A percentile compares a stretch with the other conserved stretches of the same genome.
phyloP scores from a whole-genome alignment of 2,888 invertebrate species.

The Serripes groenlandicus region DNA sequence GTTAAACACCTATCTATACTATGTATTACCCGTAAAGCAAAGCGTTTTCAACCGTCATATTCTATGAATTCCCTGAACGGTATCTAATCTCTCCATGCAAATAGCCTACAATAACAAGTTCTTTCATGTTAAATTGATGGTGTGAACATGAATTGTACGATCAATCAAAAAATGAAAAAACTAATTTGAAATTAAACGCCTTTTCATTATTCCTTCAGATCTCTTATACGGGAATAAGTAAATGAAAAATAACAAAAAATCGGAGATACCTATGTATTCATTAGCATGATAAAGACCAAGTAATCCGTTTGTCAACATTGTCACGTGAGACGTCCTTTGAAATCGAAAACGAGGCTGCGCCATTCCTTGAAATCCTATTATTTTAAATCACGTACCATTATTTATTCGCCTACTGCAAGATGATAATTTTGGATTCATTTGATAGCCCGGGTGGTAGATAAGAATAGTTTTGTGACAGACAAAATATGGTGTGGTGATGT shows the following conservation, averaged over 20 bases:
- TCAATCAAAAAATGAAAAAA: constrained; percentile 5
- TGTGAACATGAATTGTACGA: background rate
- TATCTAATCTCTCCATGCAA: too few relatives aligned
- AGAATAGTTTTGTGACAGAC: background rate
- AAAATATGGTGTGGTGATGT: constrained; percentile 7
- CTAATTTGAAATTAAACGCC: constrained; percentile 27
- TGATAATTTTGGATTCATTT: constrained; percentile 9
- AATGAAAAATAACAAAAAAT: constrained; percentile 27
- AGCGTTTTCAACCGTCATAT: too few relatives aligned
- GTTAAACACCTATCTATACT: too few relatives aligned
- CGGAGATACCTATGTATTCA: constrained; percentile 5
- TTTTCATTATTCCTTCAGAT: constrained; percentile 2
- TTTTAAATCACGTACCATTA: constrained; percentile 6
- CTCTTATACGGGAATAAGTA: constrained; percentile 13
- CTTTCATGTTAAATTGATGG: constrained; percentile 1
- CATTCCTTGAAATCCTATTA: background rate
- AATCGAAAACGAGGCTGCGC: constrained; percentile 24
- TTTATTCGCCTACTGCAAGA: constrained; percentile 5
- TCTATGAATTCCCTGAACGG: too few relatives aligned
- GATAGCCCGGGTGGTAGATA: constrained; percentile 19
- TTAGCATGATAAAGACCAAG: constrained; percentile 15
- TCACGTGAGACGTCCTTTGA: constrained; percentile 23
- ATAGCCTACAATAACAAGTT: too few relatives aligned
- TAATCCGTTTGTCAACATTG: constrained; percentile 22
- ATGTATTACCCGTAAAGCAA: too few relatives aligned